These are phyloP conservation scores for Lymantria monacha DNA, from an alignment of 2,888 invertebrate genomes.

Conservation along the genomic window DNA sequence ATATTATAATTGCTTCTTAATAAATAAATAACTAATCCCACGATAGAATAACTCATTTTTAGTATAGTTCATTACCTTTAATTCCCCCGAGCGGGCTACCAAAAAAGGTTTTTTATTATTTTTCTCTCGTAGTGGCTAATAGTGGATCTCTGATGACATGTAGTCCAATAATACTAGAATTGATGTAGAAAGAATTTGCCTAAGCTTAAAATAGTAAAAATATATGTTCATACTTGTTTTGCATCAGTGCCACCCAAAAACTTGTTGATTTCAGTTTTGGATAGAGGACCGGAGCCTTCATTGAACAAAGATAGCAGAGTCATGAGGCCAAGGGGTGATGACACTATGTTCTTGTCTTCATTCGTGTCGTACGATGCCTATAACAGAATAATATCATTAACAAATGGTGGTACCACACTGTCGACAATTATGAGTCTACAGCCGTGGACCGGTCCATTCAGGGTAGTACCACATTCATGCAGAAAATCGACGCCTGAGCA, in stretches of 20 bases:
- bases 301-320: slow-evolving; percentile 45
- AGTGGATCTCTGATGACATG: no score
- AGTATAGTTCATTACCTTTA: no score
- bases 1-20: no score
- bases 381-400: not conserved
- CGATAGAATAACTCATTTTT: no score
- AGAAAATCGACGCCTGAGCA: no score
- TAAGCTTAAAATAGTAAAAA: not conserved
- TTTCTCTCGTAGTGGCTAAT: no score
- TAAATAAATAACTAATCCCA: no score
- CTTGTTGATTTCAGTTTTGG: slow-evolving; percentile 34
- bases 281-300: slow-evolving; percentile 31
- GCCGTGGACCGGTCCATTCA: no score
- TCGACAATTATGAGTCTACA: not conserved
- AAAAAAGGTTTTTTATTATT: no score
- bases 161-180: not conserved
- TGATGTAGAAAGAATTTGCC: not conserved
- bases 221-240: slow-evolving; percentile 29
- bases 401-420: not conserved
- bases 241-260: slow-evolving; percentile 37
- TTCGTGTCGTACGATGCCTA: slow-evolving; percentile 43
- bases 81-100: no score
- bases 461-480: no score
- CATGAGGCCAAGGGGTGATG: slow-evolving; percentile 49
- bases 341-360: slow-evolving; percentile 46